These are phyloP conservation scores for Ceratosolen solmsi DNA, from an alignment of 1,140 invertebrate genomes.

Conservation along the genomic window DNA sequence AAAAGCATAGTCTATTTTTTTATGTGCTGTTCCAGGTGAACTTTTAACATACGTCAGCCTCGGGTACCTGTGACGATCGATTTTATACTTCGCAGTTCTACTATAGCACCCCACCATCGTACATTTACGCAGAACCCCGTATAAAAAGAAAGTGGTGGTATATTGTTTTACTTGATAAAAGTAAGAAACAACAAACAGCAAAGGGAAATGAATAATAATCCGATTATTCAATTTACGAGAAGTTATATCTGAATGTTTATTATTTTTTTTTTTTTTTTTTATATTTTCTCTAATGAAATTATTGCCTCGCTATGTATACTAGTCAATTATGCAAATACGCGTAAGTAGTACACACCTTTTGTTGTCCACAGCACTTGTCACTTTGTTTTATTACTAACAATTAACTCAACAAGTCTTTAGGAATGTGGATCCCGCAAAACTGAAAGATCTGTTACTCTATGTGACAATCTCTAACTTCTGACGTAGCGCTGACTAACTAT, in stretches of 20 bases:
- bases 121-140: background rate
- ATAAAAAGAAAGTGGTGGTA: background rate
- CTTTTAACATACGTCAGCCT: conserved; percentile 18
- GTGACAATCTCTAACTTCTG: background rate
- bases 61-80: background rate
- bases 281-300: background rate
- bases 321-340: background rate
- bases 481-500: background rate
- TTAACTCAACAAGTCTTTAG: conserved; percentile 4
- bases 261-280: too few relatives aligned
- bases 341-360: background rate
- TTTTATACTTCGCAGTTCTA: conserved; percentile 24
- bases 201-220: too few relatives aligned
- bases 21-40: background rate
- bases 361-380: background rate
- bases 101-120: background rate
- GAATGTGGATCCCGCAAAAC: background rate
- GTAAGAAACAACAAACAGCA: background rate
- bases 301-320: background rate
- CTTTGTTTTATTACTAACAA: background rate
- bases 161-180: background rate
- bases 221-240: too few relatives aligned
- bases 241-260: too few relatives aligned
- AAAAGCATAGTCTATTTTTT: background rate
- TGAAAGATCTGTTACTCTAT: background rate